phyloP scores from a whole-genome alignment of 1,140 invertebrate species.

The Ditylenchus dipsaci region DNA sequence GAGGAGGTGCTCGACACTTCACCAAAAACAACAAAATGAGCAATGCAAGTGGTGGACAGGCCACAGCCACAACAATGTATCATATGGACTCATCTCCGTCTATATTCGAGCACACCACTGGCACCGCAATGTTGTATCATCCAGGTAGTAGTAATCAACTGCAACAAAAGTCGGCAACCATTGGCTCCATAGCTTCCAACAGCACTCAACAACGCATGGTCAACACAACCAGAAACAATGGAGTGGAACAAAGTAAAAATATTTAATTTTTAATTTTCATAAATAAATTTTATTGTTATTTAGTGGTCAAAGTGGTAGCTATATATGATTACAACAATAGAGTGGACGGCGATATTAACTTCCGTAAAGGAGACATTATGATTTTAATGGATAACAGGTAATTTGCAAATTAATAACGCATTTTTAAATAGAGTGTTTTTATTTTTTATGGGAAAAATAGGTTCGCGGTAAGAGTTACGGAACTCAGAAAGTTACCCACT shows the following conservation, averaged over 20 bases:
- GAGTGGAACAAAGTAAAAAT: too few relatives aligned
- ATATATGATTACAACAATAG: constrained; percentile 46
- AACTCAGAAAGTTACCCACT: neutral
- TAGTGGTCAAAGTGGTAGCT: constrained; percentile 38
- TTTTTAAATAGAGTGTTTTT: constrained; percentile 25
- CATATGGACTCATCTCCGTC: neutral
- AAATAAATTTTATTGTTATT: neutral
- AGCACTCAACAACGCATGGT: too few relatives aligned
- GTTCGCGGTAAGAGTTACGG: constrained; percentile 5
- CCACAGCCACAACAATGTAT: neutral
- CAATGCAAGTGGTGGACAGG: too few relatives aligned
- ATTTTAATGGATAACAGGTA: constrained; percentile 68
- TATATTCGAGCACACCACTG: neutral
- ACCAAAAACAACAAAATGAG: neutral
- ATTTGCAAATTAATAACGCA: constrained; percentile 64
- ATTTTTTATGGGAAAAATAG: too few relatives aligned
- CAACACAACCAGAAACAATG: too few relatives aligned
- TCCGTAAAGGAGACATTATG: constrained; percentile 60
- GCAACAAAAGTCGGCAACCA: too few relatives aligned
- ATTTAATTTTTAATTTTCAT: too few relatives aligned
- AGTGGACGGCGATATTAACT: constrained; percentile 43
- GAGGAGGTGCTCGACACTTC: neutral
- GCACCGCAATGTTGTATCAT: neutral
- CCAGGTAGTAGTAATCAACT: neutral
- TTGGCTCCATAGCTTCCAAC: too few relatives aligned